Evolutionary conservation across 2,888 invertebrate species (phyloP).

Genomic region (Torymus texanus): DNA sequence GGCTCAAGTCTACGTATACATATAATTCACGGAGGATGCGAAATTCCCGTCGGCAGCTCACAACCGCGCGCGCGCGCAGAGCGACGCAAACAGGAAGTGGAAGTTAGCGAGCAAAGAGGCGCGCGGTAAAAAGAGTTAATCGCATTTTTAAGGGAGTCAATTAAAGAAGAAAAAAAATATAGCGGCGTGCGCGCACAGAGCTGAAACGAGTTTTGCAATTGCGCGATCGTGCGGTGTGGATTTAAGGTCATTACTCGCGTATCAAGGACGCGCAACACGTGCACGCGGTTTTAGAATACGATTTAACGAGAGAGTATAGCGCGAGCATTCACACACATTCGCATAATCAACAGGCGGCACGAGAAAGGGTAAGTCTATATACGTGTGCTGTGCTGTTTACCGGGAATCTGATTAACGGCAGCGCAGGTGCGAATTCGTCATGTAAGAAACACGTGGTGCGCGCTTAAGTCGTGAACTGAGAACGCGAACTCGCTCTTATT

Average conservation of each 20-base stretch:
- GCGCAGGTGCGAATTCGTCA: conserved; percentile 44
- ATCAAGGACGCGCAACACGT: conserved; percentile 43
- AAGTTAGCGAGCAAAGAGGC: conserved; percentile 12
- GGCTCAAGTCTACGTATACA: no score
- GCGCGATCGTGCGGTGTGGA: conserved; percentile 13
- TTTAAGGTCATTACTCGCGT: conserved; percentile 51
- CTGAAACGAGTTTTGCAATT: conserved; percentile 23
- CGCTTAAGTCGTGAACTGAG: background rate
- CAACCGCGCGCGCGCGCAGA: background rate
- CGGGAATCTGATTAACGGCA: conserved; percentile 39
- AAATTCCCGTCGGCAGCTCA: no score
- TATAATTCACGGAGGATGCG: no score
- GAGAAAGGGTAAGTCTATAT: no score
- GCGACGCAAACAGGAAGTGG: conserved; percentile 40
- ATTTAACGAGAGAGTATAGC: no score
- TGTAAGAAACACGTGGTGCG: conserved; percentile 15
- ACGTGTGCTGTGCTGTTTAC: background rate
- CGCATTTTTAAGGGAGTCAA: conserved; percentile 33
- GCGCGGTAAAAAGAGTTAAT: background rate
- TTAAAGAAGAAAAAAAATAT: conserved; percentile 36
- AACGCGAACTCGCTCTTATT: no score
- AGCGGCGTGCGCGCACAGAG: conserved; percentile 10
- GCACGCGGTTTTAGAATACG: background rate
- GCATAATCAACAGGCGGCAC: no score
- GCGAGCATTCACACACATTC: no score